Evolutionary conservation across 2,113 vertebrate species (phyloP).

Genomic region (Thamnophis sirtalis): DNA sequence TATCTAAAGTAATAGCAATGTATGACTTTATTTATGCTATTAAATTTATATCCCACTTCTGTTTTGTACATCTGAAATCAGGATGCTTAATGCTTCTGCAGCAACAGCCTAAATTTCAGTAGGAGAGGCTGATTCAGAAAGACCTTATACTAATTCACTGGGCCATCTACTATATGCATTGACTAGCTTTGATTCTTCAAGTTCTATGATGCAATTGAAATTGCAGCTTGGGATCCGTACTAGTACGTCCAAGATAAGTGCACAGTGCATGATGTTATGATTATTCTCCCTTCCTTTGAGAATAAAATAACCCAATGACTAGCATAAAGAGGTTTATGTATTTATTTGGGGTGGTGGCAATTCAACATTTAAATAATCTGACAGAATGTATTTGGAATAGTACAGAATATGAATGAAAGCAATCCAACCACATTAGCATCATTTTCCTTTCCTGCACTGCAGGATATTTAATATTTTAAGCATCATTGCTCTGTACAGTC

Average conservation of each 20-base stretch:
- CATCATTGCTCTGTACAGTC: conserved; percentile 2
- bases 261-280: background rate
- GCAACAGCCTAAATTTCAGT: background rate
- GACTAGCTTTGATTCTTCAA: background rate
- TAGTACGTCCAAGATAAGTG: background rate
- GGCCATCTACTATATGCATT: background rate
- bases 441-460: background rate
- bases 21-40: background rate
- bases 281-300: background rate
- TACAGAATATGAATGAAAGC: background rate
- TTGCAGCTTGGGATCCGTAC: background rate
- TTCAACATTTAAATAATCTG: background rate
- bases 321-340: background rate
- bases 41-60: background rate
- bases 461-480: conserved; percentile 10
- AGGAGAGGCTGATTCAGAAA: background rate
- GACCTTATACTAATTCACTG: background rate
- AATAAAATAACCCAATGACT: background rate
- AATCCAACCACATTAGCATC: background rate
- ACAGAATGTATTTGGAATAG: background rate
- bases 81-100: background rate
- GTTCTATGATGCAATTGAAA: background rate
- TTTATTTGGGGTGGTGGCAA: background rate
- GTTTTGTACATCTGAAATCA: background rate
- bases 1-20: background rate